These are phyloP conservation scores for Drosophila lowei DNA, from an alignment of 1,140 invertebrate genomes.

Conservation along the genomic window DNA sequence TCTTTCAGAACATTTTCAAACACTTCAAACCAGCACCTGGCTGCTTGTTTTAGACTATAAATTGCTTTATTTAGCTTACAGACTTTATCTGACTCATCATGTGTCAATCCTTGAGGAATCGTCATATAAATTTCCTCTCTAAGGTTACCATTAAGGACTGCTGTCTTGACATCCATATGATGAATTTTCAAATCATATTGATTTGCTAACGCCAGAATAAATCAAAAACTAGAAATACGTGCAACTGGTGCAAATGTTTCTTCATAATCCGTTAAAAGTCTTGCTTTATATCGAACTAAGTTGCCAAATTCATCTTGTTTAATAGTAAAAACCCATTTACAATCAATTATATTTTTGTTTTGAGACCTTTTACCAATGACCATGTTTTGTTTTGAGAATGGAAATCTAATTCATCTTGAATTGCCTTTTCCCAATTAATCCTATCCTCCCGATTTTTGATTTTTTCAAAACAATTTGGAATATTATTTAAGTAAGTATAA, in stretches of 20 bases:
- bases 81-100: too few relatives aligned
- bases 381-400: conserved; percentile 76
- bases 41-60: too few relatives aligned
- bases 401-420: conserved; percentile 79
- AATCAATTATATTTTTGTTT: conserved; percentile 81
- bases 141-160: neutral
- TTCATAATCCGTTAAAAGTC: conserved; percentile 82
- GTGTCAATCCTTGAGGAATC: too few relatives aligned
- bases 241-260: conserved; percentile 22
- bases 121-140: too few relatives aligned
- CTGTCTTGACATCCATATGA: conserved; percentile 43
- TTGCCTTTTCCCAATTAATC: conserved; percentile 44
- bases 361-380: conserved; percentile 79
- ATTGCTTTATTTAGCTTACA: too few relatives aligned
- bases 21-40: too few relatives aligned
- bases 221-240: conserved; percentile 41
- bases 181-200: conserved; percentile 81
- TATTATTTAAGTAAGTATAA: too few relatives aligned
- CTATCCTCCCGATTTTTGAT: conserved; percentile 64
- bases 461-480: conserved; percentile 30
- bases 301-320: conserved; percentile 75
- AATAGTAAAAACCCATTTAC: conserved; percentile 77
- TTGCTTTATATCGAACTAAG: conserved; percentile 80
- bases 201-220: conserved; percentile 82
- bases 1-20: too few relatives aligned